Evolutionary conservation across 2,797 vertebrate genomes (phyloP).

Genomic region (Malacoraja senta): DNA sequence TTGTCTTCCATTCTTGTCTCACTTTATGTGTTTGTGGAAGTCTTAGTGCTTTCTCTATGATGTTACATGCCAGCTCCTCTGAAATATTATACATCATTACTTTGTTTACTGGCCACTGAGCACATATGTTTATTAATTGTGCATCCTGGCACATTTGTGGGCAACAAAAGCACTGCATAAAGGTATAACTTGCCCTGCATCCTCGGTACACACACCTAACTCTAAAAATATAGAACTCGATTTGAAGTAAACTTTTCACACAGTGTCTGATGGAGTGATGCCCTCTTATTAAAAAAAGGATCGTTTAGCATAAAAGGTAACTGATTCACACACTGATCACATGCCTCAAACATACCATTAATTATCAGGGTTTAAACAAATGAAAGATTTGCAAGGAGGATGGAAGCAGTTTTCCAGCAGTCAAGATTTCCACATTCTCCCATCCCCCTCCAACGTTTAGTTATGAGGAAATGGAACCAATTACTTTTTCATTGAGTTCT

Average conservation of each 20-base stretch:
- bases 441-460: constrained; percentile 3
- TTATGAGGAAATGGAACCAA: constrained; percentile 20
- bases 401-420: neutral
- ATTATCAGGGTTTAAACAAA: neutral
- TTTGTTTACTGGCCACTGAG: too few species aligned
- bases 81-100: neutral
- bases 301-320: neutral
- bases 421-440: constrained; percentile 25
- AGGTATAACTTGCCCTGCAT: too few species aligned
- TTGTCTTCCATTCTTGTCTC: neutral
- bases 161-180: too few species aligned
- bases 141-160: too few species aligned
- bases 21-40: neutral
- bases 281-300: neutral
- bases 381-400: neutral
- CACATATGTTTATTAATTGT: too few species aligned
- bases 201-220: too few species aligned
- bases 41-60: neutral
- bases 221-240: neutral
- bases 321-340: constrained; percentile 2
- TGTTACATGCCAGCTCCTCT: neutral
- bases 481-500: constrained; percentile 31
- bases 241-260: neutral
- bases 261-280: neutral
- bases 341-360: neutral